Base-by-base conservation (phyloP, 1,140 invertebrate species). In the Cydia fagiglandana region DNA sequence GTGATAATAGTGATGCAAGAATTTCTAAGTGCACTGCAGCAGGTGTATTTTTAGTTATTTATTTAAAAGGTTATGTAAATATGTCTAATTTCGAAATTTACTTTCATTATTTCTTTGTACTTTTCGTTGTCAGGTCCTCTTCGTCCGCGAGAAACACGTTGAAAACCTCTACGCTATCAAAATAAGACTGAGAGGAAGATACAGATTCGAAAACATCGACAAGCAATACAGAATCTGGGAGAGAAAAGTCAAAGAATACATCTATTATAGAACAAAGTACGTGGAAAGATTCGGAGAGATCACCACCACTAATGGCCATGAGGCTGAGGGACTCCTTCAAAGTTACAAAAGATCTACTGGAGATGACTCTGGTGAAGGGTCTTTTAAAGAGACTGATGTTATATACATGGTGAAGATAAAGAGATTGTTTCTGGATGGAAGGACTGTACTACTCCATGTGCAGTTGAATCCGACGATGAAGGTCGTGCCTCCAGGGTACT, bases 81-180 rank as follows among this genome's bases (percentile, higher is more conserved):
- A 45, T 45, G 2, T 45, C 41, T 45, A 45, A 45, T 45, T 12
- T 45, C 9, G 41, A 2, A 41, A 41, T 5, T 41, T 12, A 9
- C 7, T 9, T 7, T 7, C 38, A 34, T 12, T 45, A 13, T 47
- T 47, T 47, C 12, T 12, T 47, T 47, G 45, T 47, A 45, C 2
- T 12, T 45, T 47, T 47, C 7, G 45, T 15, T 13, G 10, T 12
- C 17, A 61, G 56, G 78, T 83, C 0, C 83, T 93, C n/a, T 91
- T 87, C 73, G 80, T 91, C 10, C 78, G 84, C 75, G 85, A 85
- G 17, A 86, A 88, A 75, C 66, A 83, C 6, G 34, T 89, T 7
- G 73, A 77, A 2, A 85, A 90, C 24, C 76, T 81, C 2, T 91
- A 88, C 70, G 86, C 90, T 9, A 78, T 89, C 3, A 88, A 86